Evolutionary conservation across 2,113 vertebrate genomes (phyloP).

Genomic region (Oceanodroma tethys): DNA sequence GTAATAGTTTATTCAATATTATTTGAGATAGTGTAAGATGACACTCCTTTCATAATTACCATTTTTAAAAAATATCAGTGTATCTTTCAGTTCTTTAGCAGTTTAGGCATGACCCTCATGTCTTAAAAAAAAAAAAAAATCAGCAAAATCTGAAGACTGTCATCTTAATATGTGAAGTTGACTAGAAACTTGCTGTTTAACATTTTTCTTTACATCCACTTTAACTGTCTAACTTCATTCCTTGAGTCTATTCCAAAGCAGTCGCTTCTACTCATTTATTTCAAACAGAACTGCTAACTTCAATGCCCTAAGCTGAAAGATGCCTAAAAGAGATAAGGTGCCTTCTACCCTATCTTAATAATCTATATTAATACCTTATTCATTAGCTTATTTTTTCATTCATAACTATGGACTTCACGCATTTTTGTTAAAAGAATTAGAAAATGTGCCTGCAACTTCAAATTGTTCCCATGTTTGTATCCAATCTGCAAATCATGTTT

Average conservation of each 20-base stretch:
- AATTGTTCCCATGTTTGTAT: background rate
- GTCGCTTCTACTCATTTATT: background rate
- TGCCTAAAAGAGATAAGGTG: background rate
- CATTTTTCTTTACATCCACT: background rate
- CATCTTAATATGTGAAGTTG: background rate
- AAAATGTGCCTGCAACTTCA: background rate
- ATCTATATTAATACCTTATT: background rate
- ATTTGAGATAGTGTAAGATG: background rate
- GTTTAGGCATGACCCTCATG: background rate
- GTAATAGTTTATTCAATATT: background rate
- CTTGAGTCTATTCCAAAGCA: background rate
- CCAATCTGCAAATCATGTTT: background rate
- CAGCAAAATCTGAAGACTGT: background rate
- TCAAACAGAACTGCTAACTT: background rate
- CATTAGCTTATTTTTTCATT: background rate
- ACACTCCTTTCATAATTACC: background rate
- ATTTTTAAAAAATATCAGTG: background rate
- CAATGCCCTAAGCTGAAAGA: background rate
- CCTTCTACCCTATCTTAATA: background rate
- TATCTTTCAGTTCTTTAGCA: background rate
- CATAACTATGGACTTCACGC: background rate
- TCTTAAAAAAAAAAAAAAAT: background rate
- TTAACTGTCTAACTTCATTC: background rate
- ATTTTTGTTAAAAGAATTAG: background rate
- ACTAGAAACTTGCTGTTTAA: background rate